Evolutionary conservation across 92 coral and sea anemone species (phyloP), one percentile per base, ranked within the genome.

Genomic region (Pocillopora meandrina): DNA sequence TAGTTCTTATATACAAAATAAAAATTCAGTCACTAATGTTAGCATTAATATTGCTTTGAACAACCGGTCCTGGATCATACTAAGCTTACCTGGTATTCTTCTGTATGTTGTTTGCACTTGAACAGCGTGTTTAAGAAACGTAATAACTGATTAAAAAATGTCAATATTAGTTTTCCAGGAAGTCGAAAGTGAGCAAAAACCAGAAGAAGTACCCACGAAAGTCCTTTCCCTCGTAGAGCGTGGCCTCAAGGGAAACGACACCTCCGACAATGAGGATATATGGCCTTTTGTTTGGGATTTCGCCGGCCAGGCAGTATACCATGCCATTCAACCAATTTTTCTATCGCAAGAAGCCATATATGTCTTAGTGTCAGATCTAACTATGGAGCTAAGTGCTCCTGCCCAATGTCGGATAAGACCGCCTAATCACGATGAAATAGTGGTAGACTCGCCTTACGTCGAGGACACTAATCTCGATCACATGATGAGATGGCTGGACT

Each of bases 381-480:
- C 49, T 5, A 58, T 9, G 42, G 2, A 33, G 9, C 21, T 76
- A 11, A 17, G 12, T 23, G 42, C 36, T 6, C 19, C 15, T 47
- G 80, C 80, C 14, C 11, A 56, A 17, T 76, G 80, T 61, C 65
- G 66, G 19, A 42, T 57, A 11, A 76, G 36, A 5, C n/a, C 12
- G n/a, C 12, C 1, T 69, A 47, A 34, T 57, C 42, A 7, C 5
- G 18, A 58, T 1, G 80, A 76, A 56, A 12, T 13, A 12, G 0
- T 2, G 16, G 80, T 58, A 26, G 0, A 5, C 13, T 35, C 49
- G 3, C 65, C 62, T 17, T 19, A 61, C 18, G n/a, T 36, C 31
- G 65, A 33, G 14, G 69, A 35, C 69, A 76, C 81, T n/a, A 72
- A 52, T 72, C 31, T 76, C 0, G 81, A 76, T 76, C 81, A 76